A percentile compares a stretch with the other conserved stretches of the same genome.
phyloP scores from a whole-genome alignment of 2,113 vertebrate species.

The Mastomys coucha region DNA sequence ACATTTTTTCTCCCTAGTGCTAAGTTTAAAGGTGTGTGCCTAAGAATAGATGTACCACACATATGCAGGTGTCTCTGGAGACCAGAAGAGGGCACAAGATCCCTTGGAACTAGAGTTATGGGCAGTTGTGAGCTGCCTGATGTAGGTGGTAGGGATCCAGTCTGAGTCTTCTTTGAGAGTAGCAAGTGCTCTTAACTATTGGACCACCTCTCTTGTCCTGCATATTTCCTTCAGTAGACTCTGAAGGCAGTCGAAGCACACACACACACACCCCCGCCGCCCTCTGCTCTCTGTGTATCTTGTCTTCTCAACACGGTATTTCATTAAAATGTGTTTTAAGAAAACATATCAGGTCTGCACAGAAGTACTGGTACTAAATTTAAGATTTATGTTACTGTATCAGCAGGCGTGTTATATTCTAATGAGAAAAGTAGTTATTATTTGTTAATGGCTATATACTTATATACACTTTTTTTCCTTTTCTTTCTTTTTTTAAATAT shows the following conservation, averaged over 20 bases:
- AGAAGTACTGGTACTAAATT: slow-evolving; percentile 44
- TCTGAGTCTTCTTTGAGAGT: neutral
- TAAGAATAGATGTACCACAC: neutral
- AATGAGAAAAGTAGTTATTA: slow-evolving; percentile 8
- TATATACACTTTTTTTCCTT: neutral
- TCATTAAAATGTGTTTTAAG: neutral
- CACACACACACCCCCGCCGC: no score
- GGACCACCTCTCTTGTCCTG: neutral
- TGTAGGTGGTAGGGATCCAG: no score
- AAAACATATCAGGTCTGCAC: neutral
- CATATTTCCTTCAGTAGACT: neutral
- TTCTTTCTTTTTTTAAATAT: no score
- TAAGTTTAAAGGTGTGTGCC: neutral
- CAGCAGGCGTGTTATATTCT: neutral
- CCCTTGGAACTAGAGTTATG: neutral
- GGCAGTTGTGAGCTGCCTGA: neutral
- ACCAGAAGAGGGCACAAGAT: neutral
- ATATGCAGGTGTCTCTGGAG: neutral
- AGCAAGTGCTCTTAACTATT: neutral
- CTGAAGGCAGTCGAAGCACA: neutral
- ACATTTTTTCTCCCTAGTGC: neutral
- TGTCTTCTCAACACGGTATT: neutral
- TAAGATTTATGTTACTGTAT: slow-evolving; percentile 28
- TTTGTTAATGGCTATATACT: neutral
- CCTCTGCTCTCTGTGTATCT: neutral